Evolutionary conservation across 2,113 vertebrate genomes (phyloP).

Genomic region (Lasiurus borealis): DNA sequence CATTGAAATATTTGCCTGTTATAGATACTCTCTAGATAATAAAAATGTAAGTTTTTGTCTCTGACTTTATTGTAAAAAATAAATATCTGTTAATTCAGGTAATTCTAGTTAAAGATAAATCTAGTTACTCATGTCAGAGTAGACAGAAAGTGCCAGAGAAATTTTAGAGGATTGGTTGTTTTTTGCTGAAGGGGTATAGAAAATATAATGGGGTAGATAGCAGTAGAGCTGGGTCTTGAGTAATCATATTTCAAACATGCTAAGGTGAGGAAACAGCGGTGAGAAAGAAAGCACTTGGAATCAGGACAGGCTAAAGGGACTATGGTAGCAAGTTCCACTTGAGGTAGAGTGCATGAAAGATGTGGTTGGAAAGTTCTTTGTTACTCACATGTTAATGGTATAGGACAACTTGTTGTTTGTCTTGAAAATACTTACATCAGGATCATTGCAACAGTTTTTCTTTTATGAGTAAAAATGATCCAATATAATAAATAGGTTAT

Average conservation of each 20-base stretch:
- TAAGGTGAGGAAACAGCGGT: background rate
- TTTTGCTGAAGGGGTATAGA: background rate
- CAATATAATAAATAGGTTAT: too few species aligned
- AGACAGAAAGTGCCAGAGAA: background rate
- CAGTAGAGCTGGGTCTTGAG: background rate
- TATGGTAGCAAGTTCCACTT: background rate
- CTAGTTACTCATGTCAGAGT: background rate
- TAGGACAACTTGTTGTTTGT: background rate
- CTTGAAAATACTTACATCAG: background rate
- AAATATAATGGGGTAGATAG: background rate
- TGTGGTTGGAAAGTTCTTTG: background rate
- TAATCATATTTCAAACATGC: background rate
- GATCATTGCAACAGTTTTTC: background rate
- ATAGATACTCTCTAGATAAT: background rate
- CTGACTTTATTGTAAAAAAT: background rate
- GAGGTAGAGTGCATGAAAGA: background rate
- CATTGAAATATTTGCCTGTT: background rate
- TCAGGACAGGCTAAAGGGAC: background rate
- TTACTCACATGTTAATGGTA: background rate
- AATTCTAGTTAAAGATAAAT: background rate
- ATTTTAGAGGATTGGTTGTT: background rate
- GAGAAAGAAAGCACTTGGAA: background rate
- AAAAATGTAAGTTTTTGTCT: background rate
- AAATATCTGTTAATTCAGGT: background rate
- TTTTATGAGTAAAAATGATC: conserved; percentile 16